Percentiles rank a stretch among this genome's conserved stretches.
phyloP scores from a whole-genome alignment of 2,888 invertebrate genomes.

The Noctua pronuba region DNA sequence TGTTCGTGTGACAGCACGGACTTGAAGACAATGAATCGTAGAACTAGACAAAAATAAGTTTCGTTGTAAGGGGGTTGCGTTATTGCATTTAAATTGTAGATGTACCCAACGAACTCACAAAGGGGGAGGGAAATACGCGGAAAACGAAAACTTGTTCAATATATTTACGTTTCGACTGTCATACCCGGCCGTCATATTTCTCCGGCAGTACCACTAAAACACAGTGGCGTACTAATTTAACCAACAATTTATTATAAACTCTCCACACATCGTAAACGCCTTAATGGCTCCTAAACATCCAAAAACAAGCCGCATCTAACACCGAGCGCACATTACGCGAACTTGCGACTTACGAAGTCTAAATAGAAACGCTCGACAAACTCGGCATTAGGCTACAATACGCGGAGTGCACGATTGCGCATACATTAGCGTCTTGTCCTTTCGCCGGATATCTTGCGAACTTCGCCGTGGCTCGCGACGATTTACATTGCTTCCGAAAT shows the following conservation, averaged over 20 bases:
- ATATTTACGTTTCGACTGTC: conserved; percentile 43
- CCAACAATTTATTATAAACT: conserved; percentile 64
- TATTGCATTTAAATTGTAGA: conserved; percentile 52
- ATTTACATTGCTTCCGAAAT: conserved; percentile 90
- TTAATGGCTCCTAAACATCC: conserved; percentile 60
- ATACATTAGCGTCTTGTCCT: conserved; percentile 90
- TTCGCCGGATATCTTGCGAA: conserved; percentile 87
- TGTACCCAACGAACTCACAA: conserved; percentile 16
- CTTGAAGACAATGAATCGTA: conserved; percentile 71
- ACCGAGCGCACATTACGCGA: conserved; percentile 50
- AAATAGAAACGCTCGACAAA: conserved; percentile 85
- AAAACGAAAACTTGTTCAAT: conserved; percentile 31
- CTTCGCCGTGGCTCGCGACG: conserved; percentile 84
- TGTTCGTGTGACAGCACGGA: conserved; percentile 74
- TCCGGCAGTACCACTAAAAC: conserved; percentile 34
- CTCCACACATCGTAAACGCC: conserved; percentile 63
- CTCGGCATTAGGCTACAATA: conserved; percentile 88
- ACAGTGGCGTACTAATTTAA: conserved; percentile 50
- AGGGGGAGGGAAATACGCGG: conserved; percentile 12
- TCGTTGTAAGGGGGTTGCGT: conserved; percentile 49
- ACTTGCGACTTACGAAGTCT: conserved; percentile 70
- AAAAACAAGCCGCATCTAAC: conserved; percentile 58
- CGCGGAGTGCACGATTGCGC: conserved; percentile 86
- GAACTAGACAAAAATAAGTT: conserved; percentile 67
- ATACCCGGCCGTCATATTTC: conserved; percentile 40